Percentiles rank a stretch among this genome's conserved stretches.
Conservation (phyloP, 1,140 invertebrate genomes). For the Mycetomoellerius zeteki region DNA sequence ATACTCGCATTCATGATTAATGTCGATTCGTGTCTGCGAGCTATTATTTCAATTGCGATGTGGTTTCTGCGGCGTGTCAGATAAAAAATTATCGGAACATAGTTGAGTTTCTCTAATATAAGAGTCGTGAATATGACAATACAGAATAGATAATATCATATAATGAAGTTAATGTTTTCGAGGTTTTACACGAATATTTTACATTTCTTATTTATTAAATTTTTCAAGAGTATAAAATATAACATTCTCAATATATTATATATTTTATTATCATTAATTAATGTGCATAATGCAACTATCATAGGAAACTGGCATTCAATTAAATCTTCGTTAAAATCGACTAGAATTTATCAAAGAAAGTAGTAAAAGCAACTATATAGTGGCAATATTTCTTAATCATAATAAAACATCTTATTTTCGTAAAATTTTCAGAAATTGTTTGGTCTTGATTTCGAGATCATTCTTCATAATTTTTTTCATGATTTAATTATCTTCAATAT, state of each 20-base stretch:
- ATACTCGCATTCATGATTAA: background rate
- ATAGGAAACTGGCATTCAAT: background rate
- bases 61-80: slow-evolving; percentile 11
- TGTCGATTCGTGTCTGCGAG: slow-evolving; percentile 29
- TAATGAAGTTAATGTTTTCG: background rate
- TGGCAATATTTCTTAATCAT: background rate
- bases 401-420: background rate
- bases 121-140: background rate
- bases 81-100: slow-evolving; percentile 6
- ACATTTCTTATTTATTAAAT: background rate
- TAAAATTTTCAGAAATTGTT: background rate
- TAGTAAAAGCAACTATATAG: background rate
- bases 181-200: background rate
- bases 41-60: slow-evolving; percentile 37
- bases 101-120: background rate
- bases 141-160: background rate
- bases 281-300: background rate
- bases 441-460: background rate
- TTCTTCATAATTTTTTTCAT: background rate
- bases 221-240: background rate
- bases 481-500: slow-evolving; percentile 8
- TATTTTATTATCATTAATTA: background rate
- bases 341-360: background rate
- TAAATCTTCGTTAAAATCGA: background rate
- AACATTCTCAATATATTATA: background rate